Percentiles rank a stretch among this genome's conserved stretches.
These are phyloP conservation scores for Catocala sponsa DNA, from an alignment of 2,888 invertebrate genomes.

Conservation along the genomic window DNA sequence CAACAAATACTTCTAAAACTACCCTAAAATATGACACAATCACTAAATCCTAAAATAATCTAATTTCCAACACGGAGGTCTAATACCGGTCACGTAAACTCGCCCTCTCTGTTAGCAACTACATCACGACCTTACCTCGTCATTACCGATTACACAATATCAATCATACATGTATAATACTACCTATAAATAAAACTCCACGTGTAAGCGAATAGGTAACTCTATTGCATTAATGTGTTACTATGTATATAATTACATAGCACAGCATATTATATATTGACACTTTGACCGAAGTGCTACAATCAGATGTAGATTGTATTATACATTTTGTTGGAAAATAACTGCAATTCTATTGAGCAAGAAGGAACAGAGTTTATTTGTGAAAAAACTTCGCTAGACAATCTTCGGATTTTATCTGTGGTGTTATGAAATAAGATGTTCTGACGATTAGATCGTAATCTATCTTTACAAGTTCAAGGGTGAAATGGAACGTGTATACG, in stretches of 20 bases:
- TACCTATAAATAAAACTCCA: constrained; percentile 19
- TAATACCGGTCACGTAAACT: no score
- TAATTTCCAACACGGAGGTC: no score
- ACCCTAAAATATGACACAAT: no score
- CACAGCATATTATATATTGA: not conserved
- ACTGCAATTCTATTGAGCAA: not conserved
- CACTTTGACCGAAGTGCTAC: not conserved
- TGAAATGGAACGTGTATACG: not conserved
- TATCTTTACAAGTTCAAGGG: no score
- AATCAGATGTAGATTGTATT: constrained; percentile 4
- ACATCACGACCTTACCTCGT: no score
- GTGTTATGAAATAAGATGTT: no score
- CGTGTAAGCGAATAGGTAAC: constrained; percentile 32
- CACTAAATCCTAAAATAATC: no score
- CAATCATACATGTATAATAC: not conserved
- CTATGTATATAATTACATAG: constrained; percentile 15
- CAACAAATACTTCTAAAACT: no score
- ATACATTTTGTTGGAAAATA: constrained; percentile 3
- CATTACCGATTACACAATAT: no score
- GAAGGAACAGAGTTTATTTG: not conserved
- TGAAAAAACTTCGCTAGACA: not conserved
- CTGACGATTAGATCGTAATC: no score
- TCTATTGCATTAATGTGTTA: constrained; percentile 17
- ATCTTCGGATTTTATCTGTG: not conserved
- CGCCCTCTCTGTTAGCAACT: no score